phyloP scores from a whole-genome alignment of 2,888 invertebrate species.

The Adelphocoris suturalis region DNA sequence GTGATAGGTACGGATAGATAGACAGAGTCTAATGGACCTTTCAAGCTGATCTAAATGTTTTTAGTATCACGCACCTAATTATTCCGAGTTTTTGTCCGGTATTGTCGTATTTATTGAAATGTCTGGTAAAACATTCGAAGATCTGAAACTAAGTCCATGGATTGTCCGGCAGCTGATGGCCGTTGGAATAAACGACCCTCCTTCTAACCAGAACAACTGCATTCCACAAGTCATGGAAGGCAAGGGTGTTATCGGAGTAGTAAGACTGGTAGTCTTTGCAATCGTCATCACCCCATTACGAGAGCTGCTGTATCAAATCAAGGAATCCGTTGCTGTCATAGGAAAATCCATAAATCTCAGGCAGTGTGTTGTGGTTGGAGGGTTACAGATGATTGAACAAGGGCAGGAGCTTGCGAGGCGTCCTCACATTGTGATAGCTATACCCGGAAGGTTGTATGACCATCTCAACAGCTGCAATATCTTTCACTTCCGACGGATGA shows the following conservation, averaged over 20 bases:
- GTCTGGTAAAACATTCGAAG: slow-evolving; percentile 43
- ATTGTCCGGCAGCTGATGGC: slow-evolving; percentile 85
- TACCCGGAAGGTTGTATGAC: slow-evolving; percentile 96
- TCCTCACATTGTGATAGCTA: slow-evolving; percentile 97
- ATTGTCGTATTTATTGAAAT: background rate
- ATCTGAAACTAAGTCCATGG: slow-evolving; percentile 83
- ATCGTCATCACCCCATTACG: slow-evolving; percentile 96
- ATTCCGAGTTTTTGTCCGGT: background rate
- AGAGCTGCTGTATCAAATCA: slow-evolving; percentile 94
- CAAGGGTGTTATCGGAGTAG: slow-evolving; percentile 83
- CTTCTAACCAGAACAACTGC: slow-evolving; percentile 90
- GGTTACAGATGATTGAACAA: slow-evolving; percentile 91
- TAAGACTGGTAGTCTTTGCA: slow-evolving; percentile 92
- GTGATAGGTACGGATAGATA: too few relatives aligned
- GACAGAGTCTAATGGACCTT: too few relatives aligned
- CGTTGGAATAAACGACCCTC: slow-evolving; percentile 88
- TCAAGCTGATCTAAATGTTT: too few relatives aligned
- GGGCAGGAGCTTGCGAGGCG: slow-evolving; percentile 89
- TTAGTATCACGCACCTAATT: too few relatives aligned
- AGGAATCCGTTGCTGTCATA: slow-evolving; percentile 95
- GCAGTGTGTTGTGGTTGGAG: slow-evolving; percentile 95
- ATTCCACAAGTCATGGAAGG: slow-evolving; percentile 80
- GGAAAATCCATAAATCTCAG: slow-evolving; percentile 92
- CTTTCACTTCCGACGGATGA: slow-evolving; percentile 87
- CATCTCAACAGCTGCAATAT: slow-evolving; percentile 93